Percentiles rank a stretch among this genome's conserved stretches.
phyloP scores from a whole-genome alignment of 1,140 invertebrate genomes.

The Pogonognathellus flavescens region DNA sequence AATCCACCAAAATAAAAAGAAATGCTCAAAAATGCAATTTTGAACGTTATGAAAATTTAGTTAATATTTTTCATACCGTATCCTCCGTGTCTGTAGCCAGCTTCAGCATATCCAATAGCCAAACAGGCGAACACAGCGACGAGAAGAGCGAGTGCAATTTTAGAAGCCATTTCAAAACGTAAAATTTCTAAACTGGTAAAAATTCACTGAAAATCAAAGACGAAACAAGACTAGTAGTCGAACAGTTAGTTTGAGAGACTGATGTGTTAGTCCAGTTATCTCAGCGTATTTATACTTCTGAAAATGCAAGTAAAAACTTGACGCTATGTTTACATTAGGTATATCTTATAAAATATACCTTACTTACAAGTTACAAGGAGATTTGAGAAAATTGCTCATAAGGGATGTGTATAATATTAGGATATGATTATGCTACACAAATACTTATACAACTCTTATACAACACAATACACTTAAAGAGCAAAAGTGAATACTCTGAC shows the following conservation, averaged over 20 bases:
- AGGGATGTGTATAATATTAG: background rate
- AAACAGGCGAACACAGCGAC: background rate
- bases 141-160: background rate
- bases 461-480: too few species aligned
- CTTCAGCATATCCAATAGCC: background rate
- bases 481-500: too few species aligned
- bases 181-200: background rate
- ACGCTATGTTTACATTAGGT: background rate
- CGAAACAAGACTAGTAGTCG: background rate
- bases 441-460: too few species aligned
- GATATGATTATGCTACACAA: too few species aligned
- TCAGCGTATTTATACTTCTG: background rate
- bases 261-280: background rate
- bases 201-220: slow-evolving; percentile 7
- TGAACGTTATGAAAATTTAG: too few species aligned
- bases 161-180: background rate
- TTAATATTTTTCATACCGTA: too few species aligned
- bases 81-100: background rate
- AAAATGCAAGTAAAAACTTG: background rate
- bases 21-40: too few species aligned
- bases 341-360: background rate
- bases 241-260: background rate
- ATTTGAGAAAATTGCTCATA: background rate
- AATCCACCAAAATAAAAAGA: too few species aligned
- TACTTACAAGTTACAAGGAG: background rate